phyloP scores from a whole-genome alignment of 2,888 invertebrate species.

The Cryptops parisi region DNA sequence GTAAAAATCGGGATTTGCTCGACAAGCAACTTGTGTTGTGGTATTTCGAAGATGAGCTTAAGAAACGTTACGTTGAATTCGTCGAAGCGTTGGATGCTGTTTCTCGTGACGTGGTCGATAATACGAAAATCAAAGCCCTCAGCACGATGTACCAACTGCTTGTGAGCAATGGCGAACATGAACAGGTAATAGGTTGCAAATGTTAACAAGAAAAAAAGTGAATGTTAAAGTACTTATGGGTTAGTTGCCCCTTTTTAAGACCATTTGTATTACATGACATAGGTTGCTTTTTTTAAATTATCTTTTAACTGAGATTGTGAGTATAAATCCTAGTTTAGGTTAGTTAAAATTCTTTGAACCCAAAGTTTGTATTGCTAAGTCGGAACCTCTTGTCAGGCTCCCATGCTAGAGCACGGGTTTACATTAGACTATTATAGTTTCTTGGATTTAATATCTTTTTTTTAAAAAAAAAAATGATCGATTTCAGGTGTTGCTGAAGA shows the following conservation, averaged over 20 bases:
- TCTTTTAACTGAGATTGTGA: neutral
- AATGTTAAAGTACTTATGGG: too few relatives aligned
- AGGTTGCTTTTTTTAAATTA: too few relatives aligned
- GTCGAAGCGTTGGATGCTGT: conserved; percentile 54
- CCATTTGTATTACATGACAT: too few relatives aligned
- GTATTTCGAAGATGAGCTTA: conserved; percentile 80
- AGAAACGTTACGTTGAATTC: conserved; percentile 55
- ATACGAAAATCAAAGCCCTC: conserved; percentile 65
- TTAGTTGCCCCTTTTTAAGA: too few relatives aligned
- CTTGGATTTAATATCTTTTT: neutral
- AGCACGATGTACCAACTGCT: conserved; percentile 56
- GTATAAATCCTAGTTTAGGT: too few relatives aligned
- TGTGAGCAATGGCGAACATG: conserved; percentile 65
- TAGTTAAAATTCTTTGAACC: neutral
- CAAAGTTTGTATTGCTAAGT: too few relatives aligned
- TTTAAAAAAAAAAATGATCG: conserved; percentile 2
- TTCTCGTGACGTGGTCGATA: conserved; percentile 61
- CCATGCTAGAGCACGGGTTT: too few relatives aligned
- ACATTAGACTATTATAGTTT: neutral
- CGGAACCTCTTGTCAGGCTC: too few relatives aligned
- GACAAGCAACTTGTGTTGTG: conserved; percentile 56
- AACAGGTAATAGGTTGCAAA: conserved; percentile 58
- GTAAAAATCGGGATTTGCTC: conserved; percentile 45
- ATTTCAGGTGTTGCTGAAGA: conserved; percentile 51
- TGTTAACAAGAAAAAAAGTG: too few relatives aligned